These are phyloP conservation scores for Uria aalge DNA, from an alignment of 2,113 vertebrate species.

Conservation along the genomic window DNA sequence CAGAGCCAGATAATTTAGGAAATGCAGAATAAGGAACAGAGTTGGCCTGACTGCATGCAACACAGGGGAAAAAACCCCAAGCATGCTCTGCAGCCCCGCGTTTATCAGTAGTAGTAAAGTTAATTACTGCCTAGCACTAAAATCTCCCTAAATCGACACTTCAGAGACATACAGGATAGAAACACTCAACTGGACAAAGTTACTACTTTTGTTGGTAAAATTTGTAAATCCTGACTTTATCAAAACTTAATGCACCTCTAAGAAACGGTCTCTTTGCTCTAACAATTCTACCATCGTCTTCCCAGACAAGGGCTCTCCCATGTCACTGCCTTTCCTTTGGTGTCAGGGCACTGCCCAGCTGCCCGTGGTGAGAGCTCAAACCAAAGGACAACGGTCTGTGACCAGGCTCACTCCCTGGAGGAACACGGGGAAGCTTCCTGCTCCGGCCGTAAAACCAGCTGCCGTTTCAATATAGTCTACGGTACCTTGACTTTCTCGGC, in stretches of 20 bases:
- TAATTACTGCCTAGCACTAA: neutral
- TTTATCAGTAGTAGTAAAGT: neutral
- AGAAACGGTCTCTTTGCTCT: neutral
- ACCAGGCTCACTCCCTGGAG: neutral
- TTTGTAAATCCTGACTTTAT: neutral
- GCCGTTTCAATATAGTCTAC: neutral
- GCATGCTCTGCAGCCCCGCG: neutral
- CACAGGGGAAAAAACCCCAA: neutral
- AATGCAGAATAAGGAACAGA: neutral
- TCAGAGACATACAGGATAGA: neutral
- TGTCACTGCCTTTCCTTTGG: neutral
- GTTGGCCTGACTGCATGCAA: neutral
- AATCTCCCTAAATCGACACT: neutral
- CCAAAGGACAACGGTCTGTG: fast-evolving
- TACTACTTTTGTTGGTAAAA: neutral
- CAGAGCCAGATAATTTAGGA: neutral
- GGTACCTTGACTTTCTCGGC: conserved; percentile 87
- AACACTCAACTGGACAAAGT: neutral
- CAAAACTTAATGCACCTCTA: neutral
- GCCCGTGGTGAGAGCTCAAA: neutral
- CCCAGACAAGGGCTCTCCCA: neutral
- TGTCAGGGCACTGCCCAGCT: neutral
- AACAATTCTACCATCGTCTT: neutral
- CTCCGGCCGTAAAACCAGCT: neutral
- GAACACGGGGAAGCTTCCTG: neutral